These are phyloP conservation scores for Metridium senile DNA, from an alignment of 92 coral and sea anemone species.

Conservation along the genomic window DNA sequence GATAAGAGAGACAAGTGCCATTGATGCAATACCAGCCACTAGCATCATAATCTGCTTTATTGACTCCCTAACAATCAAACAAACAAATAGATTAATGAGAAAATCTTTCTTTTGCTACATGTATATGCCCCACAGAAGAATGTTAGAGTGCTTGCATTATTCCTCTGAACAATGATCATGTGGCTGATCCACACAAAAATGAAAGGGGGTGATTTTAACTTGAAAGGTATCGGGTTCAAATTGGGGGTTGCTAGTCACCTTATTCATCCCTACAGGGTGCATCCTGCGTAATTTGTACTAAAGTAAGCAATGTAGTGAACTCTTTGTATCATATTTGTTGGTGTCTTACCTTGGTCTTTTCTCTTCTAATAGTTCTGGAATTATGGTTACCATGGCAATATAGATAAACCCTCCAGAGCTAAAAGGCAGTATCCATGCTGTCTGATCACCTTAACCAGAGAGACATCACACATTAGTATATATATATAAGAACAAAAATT, in stretches of 20 bases:
- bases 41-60: conserved; percentile 78
- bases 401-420: conserved; percentile 98
- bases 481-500: neutral
- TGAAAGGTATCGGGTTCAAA: too few relatives aligned
- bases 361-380: conserved; percentile 93
- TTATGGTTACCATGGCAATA: conserved; percentile 95
- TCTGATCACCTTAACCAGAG: conserved; percentile 70
- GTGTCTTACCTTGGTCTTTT: conserved; percentile 83
- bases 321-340: too few relatives aligned
- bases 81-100: conserved; percentile 5
- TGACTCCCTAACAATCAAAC: conserved; percentile 75
- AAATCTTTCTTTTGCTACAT: too few relatives aligned
- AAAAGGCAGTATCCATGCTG: conserved; percentile 93
- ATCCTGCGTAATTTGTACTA: too few relatives aligned
- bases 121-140: too few relatives aligned
- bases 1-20: conserved; percentile 91
- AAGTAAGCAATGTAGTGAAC: too few relatives aligned
- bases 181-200: too few relatives aligned
- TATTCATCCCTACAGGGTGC: too few relatives aligned
- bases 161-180: too few relatives aligned
- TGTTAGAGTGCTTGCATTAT: too few relatives aligned
- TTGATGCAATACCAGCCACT: conserved; percentile 80
- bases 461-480: neutral
- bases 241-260: too few relatives aligned
- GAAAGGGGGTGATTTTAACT: too few relatives aligned